Base-by-base conservation (phyloP, 1,140 invertebrate genomes). In the Battus philenor region DNA sequence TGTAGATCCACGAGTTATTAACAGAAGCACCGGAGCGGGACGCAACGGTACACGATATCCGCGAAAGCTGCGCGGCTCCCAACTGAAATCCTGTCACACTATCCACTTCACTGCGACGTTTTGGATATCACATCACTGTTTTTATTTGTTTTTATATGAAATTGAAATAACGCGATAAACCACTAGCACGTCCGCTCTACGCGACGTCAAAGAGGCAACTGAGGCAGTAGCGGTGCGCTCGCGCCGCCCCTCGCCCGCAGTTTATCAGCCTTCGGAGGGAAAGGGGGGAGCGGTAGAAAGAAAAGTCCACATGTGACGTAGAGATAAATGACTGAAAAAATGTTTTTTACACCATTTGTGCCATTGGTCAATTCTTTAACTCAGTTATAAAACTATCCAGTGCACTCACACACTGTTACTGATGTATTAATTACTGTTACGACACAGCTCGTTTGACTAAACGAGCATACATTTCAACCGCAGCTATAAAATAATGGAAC, bases 251-350 rank as follows among this genome's bases (percentile, higher is more conserved):
- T 51, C 59, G 48, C n/a, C n/a, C n/a, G 50, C 47, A 54, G 65
- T 59, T 82, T 82, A 82, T 80, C 79, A 83, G 76, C 66, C 68
- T 76, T 72, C 59, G 64, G 47, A n/a, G 71, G 75, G 60, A 52
- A 54, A 52, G 61, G 53, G 17, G 9, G 36, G 32, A 22, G 10
- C 2, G 9, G 4, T 4, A 24, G 52, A 66, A 68, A 73, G 70
- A 77, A 79, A 79, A 76, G 57, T 64, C 49, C 51, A 63, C 74
- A 78, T 72, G 67, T 80, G 74, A 80, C 67, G 52, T 60, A 32
- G 29, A 76, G 76, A 82, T 80, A 82, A 79, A 59, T 26, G 24
- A 9, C 56, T 54, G 50, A 64, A 60, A 69, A 59, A 58, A 38
- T 49, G 46, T 59, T 59, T 39, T 9, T 13, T 33, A 16, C 7